Evolutionary conservation across 2,797 vertebrate genomes (phyloP).

Genomic region (Xiphophorus birchmanni): DNA sequence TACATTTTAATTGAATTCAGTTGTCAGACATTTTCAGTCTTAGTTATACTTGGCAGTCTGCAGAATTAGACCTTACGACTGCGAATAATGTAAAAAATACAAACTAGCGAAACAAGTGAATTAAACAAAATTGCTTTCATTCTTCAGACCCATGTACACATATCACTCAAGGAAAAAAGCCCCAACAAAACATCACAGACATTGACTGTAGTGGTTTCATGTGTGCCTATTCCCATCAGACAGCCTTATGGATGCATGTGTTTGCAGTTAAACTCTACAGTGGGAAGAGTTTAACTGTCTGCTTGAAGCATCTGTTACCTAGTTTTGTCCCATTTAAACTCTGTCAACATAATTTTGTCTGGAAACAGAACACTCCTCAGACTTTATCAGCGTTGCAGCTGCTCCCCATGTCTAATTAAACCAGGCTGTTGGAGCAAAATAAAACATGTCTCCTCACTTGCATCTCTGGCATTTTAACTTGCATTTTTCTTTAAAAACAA

Average conservation of each 20-base stretch:
- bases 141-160: not conserved
- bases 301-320: conserved; percentile 31
- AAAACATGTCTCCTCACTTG: not conserved
- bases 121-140: not conserved
- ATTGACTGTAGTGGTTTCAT: not conserved
- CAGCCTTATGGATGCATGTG: conserved; percentile 1
- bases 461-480: conserved; percentile 4
- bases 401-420: conserved; percentile 42
- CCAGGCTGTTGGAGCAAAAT: not conserved
- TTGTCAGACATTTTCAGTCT: not conserved
- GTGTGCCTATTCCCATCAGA: not conserved
- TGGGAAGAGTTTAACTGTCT: conserved; percentile 12
- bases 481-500: conserved; percentile 15
- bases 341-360: conserved; percentile 23
- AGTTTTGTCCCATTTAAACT: conserved; percentile 34
- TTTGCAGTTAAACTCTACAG: conserved; percentile 10
- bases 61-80: not conserved
- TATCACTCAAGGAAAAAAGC: not conserved
- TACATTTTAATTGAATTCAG: not conserved
- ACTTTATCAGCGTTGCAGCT: conserved; percentile 33
- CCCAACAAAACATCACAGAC: not conserved
- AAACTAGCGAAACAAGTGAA: not conserved
- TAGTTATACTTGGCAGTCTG: not conserved
- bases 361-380: conserved; percentile 10
- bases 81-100: not conserved